phyloP scores from a whole-genome alignment of 2,797 vertebrate species.

The Lepus oiostolus region DNA sequence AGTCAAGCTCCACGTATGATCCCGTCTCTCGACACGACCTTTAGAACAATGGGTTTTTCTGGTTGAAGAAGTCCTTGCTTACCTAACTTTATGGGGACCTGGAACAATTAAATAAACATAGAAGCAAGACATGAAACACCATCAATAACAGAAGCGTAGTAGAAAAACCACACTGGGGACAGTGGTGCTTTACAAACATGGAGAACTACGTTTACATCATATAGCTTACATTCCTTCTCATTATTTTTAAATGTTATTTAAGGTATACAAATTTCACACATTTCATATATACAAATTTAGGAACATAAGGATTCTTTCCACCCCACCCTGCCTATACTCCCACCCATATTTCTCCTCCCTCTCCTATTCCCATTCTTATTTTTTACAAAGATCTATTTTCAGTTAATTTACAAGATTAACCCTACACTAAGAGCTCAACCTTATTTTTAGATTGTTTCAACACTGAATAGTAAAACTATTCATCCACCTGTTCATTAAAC shows the following conservation, averaged over 20 bases:
- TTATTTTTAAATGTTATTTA: neutral
- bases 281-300: too few relatives aligned
- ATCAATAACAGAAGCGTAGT: neutral
- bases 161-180: neutral
- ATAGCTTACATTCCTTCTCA: neutral
- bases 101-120: neutral
- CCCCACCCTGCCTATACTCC: too few relatives aligned
- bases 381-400: too few relatives aligned
- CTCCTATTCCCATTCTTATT: too few relatives aligned
- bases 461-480: neutral
- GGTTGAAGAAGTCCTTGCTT: neutral
- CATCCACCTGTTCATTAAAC: neutral
- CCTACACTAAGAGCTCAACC: too few relatives aligned
- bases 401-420: too few relatives aligned
- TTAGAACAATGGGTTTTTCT: slow-evolving; percentile 62
- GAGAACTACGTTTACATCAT: neutral
- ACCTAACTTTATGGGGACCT: slow-evolving; percentile 55
- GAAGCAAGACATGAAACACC: neutral
- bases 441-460: neutral
- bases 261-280: too few relatives aligned
- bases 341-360: too few relatives aligned
- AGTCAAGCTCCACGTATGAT: slow-evolving; percentile 12
- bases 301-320: too few relatives aligned
- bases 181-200: neutral
- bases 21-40: neutral